Percentiles rank a stretch among this genome's conserved stretches.
These are phyloP conservation scores for Tetrapedia diversipes DNA, from an alignment of 2,888 invertebrate species.

Conservation along the genomic window DNA sequence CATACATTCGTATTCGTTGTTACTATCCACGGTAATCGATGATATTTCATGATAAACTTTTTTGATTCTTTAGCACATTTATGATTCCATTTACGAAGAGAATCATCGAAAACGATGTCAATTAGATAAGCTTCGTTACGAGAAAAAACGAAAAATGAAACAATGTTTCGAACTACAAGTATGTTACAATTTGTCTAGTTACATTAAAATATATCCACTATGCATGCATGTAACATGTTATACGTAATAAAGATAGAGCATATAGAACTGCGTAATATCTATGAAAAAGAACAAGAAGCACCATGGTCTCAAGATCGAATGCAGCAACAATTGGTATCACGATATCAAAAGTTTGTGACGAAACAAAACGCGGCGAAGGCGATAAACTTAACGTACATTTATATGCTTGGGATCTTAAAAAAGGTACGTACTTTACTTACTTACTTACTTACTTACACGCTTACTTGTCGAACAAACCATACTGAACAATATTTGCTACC, in stretches of 20 bases:
- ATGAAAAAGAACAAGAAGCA: constrained; percentile 52
- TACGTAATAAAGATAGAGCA: constrained; percentile 68
- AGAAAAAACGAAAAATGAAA: constrained; percentile 86
- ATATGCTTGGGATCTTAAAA: constrained; percentile 85
- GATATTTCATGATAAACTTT: neutral
- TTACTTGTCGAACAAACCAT: neutral
- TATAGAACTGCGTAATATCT: constrained; percentile 48
- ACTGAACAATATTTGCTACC: neutral
- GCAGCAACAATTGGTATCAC: constrained; percentile 70
- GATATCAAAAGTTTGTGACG: constrained; percentile 86
- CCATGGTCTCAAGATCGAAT: constrained; percentile 47
- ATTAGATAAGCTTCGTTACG: constrained; percentile 85
- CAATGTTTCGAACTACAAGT: constrained; percentile 86
- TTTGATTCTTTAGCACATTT: constrained; percentile 84
- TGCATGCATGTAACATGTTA: neutral
- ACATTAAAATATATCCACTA: neutral
- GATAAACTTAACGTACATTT: constrained; percentile 86
- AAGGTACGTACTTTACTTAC: too few species aligned
- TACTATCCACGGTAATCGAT: neutral
- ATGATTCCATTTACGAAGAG: constrained; percentile 86
- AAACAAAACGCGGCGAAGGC: constrained; percentile 87
- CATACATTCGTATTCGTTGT: too few species aligned
- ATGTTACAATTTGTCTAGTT: constrained; percentile 36
- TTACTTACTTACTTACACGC: too few species aligned
- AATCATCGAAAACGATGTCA: constrained; percentile 86